phyloP scores from a whole-genome alignment of 2,888 invertebrate species.

The Linyphia triangularis region DNA sequence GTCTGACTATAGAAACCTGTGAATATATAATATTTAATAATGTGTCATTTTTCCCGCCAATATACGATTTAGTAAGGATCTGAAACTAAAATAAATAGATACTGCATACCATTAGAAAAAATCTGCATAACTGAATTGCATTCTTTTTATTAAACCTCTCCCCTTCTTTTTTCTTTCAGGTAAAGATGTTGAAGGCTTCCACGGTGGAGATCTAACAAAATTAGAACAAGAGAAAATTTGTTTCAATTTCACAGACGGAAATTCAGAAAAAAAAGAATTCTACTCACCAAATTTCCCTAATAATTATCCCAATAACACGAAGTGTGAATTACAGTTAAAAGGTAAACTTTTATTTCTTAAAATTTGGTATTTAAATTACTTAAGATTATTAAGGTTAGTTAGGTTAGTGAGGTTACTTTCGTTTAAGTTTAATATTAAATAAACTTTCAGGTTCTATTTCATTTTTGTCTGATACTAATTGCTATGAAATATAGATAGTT shows the following conservation, averaged over 20 bases:
- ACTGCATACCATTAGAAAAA: not conserved
- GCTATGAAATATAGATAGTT: no score
- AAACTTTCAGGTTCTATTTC: no score
- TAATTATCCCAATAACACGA: conserved; percentile 85
- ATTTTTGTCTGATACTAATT: no score
- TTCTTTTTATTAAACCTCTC: not conserved
- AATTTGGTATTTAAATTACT: no score
- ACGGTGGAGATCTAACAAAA: conserved; percentile 70
- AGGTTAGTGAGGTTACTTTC: no score
- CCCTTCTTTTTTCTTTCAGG: conserved; percentile 31
- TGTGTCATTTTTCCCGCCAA: no score
- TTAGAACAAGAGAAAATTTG: conserved; percentile 79
- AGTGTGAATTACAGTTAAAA: conserved; percentile 85
- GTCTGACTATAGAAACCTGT: no score
- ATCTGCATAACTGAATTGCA: not conserved
- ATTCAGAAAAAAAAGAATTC: conserved; percentile 84
- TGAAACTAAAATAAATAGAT: not conserved
- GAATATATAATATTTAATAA: not conserved
- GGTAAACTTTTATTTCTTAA: no score
- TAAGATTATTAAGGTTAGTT: no score
- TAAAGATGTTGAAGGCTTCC: conserved; percentile 74
- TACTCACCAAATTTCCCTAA: conserved; percentile 86
- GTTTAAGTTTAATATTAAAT: no score
- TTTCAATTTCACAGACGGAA: conserved; percentile 83
- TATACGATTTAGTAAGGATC: no score